phyloP scores from a whole-genome alignment of 1,140 invertebrate genomes.

The Gryllus bimaculatus region DNA sequence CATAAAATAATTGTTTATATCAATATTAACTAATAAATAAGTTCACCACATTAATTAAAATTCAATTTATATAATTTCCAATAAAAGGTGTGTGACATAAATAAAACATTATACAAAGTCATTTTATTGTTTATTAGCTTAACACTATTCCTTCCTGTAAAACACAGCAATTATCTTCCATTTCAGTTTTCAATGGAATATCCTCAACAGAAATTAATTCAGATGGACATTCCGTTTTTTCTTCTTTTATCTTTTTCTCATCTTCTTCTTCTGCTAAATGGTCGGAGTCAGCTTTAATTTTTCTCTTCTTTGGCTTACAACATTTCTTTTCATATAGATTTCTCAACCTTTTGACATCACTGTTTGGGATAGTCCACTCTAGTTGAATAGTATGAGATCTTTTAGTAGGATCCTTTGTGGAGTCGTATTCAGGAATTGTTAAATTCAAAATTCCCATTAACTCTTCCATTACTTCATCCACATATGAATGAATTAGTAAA shows the following conservation, averaged over 20 bases:
- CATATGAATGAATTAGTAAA: conserved; percentile 79
- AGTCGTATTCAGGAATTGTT: conserved; percentile 59
- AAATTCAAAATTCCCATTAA: conserved; percentile 64
- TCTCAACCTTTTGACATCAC: conserved; percentile 10
- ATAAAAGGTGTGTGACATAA: no score
- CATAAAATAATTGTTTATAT: no score
- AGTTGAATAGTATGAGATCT: background rate
- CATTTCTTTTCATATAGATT: conserved; percentile 17
- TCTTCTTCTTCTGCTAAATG: conserved; percentile 92
- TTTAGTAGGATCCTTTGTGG: conserved; percentile 52
- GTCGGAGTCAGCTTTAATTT: conserved; percentile 19
- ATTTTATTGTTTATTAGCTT: no score
- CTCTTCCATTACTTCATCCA: conserved; percentile 72
- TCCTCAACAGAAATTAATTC: no score
- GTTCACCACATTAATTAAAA: no score
- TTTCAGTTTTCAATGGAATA: no score
- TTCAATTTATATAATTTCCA: no score
- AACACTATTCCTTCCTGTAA: no score
- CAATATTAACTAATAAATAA: no score
- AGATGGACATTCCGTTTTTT: no score
- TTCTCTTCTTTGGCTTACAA: conserved; percentile 16
- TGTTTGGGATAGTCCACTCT: conserved; percentile 19
- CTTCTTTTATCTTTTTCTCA: conserved; percentile 61
- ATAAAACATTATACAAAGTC: no score
- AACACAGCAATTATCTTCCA: no score